Evolutionary conservation across 2,888 invertebrate genomes (phyloP), one percentile per base, ranked within the genome.

Genomic region (Stictocephala bisonia): DNA sequence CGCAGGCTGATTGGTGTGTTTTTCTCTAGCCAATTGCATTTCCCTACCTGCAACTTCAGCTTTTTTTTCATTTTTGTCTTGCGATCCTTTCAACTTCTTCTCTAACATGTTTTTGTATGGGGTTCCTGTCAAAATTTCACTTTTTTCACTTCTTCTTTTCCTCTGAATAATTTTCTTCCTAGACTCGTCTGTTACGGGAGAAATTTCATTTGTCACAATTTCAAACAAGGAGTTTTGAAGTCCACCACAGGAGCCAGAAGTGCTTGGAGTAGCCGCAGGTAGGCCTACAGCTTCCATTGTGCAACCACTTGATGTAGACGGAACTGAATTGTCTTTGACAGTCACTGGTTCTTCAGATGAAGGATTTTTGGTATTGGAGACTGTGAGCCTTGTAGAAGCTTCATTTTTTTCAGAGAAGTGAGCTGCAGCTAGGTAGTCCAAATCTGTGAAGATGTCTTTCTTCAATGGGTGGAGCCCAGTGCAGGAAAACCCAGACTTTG

Each of bases 361-460:
- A 44, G 44, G 44, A 44, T 44, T 44, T 44, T n/a, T 44, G 44
- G 44, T 4, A 3, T 15, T 18, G 7, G 44, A 44, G 18, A 44
- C 44, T 44, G 18, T 7, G 11, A 18, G 44, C 18, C 44, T 44
- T 44, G 44, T 44, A 18, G 18, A 18, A 44, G 44, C 44, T 44
- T 44, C 11, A 44, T 44, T 44, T n/a, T 15, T 18, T 44, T 44
- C 3, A 7, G 44, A 15, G 44, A 44, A 44, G 18, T 44, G 44
- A 44, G 44, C 44, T 44, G 44, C 44, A 44, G 44, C 44, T 15
- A 44, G 44, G 44, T 44, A 44, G 44, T 44, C 44, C 44, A 44
- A 2, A 44, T 44, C 44, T 44, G 44, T 44, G 18, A 44, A 44
- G n/a, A 44, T 44, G 44, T 3, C 44, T 18, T 44, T 44, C 7